Base-by-base conservation (phyloP, 1,140 invertebrate genomes). In the Hormaphis cornu region DNA sequence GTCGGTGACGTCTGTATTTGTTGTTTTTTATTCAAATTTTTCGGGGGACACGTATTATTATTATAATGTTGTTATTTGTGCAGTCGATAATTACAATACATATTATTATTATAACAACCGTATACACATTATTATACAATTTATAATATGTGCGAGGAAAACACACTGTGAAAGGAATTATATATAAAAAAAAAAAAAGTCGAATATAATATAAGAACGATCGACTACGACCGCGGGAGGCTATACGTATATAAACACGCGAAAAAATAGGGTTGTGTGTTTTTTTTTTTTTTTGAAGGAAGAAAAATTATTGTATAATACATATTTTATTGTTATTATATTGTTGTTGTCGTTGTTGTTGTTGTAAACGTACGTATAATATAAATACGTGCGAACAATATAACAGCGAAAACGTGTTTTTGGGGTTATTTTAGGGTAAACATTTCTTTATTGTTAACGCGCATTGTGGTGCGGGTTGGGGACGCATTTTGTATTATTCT, bases 341-440 rank as follows among this genome's bases (percentile, higher is more conserved):
- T 44, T 54, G 22, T 20, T 56, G 37, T 56, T 22, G 37, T 35
- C 12, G 16, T n/a, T 42, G n/a, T 42, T 42, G 22, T 20, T 56
- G 37, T 56, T 22, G 37, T 35, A 8, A n/a, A 3, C n/a, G n/a
- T 42, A n/a, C n/a, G n/a, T 42, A 42, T 42, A n/a, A 40, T 24
- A 35, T n/a, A n/a, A n/a, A 46, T 46, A n/a, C 42, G 42, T 8
- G 8, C 18, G 28, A 24, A 20, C 44, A 50, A 35, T 48, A n/a
- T n/a, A 66, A 66, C 61, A 63, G 48, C 26, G 50, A 66, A 50
- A 66, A 66, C 61, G 28, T 66, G 61, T 66, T 50, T 59, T 66
- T 20, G 30, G 44, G 61, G 61, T 66, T 66, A 66, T 50, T 50
- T 26, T 50, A 50, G 61, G 61, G 61, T 66, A 66, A 66, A 66